Evolutionary conservation across 2,113 vertebrate genomes (phyloP).

Genomic region (Hiodon alosoides): DNA sequence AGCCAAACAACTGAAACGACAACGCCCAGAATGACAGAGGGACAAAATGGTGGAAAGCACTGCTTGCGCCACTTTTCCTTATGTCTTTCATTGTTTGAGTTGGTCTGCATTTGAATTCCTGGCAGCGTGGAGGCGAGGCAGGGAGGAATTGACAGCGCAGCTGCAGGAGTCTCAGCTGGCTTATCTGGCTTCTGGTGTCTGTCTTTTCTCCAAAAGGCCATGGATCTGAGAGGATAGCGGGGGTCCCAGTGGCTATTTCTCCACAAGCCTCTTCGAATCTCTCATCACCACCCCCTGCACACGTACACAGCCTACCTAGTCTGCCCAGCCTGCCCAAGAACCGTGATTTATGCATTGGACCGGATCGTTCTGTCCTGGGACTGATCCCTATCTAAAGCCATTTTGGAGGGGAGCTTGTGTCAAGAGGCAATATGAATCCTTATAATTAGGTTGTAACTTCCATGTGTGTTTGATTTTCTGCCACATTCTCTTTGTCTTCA

Average conservation of each 20-base stretch:
- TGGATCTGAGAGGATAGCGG: conserved; percentile 9
- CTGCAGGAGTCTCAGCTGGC: neutral
- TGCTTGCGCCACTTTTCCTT: neutral
- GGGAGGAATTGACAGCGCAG: neutral
- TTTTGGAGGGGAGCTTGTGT: neutral
- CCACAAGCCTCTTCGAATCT: neutral
- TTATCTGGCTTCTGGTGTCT: conserved; percentile 9
- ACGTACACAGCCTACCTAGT: neutral
- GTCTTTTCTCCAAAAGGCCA: conserved; percentile 2
- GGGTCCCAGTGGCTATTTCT: conserved; percentile 1
- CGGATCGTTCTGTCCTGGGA: conserved; percentile 7
- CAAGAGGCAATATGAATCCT: conserved; percentile 43
- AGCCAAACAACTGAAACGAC: too few relatives aligned
- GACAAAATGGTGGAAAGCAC: too few relatives aligned
- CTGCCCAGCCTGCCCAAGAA: conserved; percentile 14
- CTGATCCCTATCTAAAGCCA: conserved; percentile 9
- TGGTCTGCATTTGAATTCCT: conserved; percentile 44
- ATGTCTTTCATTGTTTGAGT: conserved; percentile 26
- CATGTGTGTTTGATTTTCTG: conserved; percentile 42
- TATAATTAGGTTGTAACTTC: conserved; percentile 47
- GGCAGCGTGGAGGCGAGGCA: neutral
- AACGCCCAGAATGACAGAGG: too few relatives aligned
- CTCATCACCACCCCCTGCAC: neutral
- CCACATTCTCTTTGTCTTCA: conserved; percentile 40
- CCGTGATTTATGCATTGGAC: conserved; percentile 49